Evolutionary conservation across 2,113 vertebrate genomes (phyloP).

Genomic region (Xiphophorus hellerii): DNA sequence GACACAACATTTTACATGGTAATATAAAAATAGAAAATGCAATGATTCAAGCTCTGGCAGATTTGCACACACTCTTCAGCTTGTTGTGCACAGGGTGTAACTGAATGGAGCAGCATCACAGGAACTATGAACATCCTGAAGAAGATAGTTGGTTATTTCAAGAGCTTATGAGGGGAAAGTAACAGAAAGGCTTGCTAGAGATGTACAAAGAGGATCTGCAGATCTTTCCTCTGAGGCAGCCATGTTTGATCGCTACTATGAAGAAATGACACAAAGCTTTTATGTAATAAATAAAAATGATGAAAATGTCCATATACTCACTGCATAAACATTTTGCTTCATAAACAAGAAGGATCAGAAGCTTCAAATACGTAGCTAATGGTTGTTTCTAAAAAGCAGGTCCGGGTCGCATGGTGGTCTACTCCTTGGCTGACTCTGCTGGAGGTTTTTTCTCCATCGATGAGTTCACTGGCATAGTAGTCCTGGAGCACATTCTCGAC

Average conservation of each 20-base stretch:
- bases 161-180: too few relatives aligned
- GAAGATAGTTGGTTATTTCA: too few relatives aligned
- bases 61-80: too few relatives aligned
- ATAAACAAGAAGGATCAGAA: neutral
- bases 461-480: slow-evolving; percentile 86
- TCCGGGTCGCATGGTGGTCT: slow-evolving; percentile 87
- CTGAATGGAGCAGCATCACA: too few relatives aligned
- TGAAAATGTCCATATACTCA: neutral
- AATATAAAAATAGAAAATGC: too few relatives aligned
- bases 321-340: neutral
- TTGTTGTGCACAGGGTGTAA: too few relatives aligned
- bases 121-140: too few relatives aligned
- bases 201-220: too few relatives aligned
- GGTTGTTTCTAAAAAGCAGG: slow-evolving; percentile 73
- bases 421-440: slow-evolving; percentile 87
- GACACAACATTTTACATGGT: too few relatives aligned
- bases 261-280: neutral
- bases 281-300: neutral
- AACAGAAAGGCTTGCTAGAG: too few relatives aligned
- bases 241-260: neutral
- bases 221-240: neutral
- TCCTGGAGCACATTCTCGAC: slow-evolving; percentile 89
- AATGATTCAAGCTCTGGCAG: too few relatives aligned
- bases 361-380: neutral
- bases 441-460: slow-evolving; percentile 91